These are phyloP conservation scores for Hypsopygia costalis DNA, from an alignment of 2,888 invertebrate species.

Conservation along the genomic window DNA sequence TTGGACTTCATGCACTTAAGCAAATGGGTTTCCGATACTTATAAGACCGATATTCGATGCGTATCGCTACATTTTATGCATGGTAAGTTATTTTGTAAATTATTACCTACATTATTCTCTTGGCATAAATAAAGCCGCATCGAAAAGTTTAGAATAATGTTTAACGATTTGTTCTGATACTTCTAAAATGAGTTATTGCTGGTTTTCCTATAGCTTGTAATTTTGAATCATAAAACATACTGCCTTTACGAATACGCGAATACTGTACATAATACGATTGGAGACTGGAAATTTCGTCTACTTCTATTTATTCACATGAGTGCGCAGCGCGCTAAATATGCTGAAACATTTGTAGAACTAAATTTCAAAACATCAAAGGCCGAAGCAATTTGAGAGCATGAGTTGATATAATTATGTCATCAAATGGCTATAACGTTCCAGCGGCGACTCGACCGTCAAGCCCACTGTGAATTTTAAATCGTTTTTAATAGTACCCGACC, in stretches of 20 bases:
- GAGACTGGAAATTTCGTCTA: not conserved
- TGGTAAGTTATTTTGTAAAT: slow-evolving; percentile 54
- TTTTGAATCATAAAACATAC: not conserved
- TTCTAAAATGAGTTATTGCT: slow-evolving; percentile 5
- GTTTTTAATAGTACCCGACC: slow-evolving; percentile 62
- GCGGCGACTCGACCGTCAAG: slow-evolving; percentile 50
- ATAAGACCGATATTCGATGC: slow-evolving; percentile 59
- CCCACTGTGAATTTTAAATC: slow-evolving; percentile 78
- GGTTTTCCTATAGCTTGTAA: slow-evolving; percentile 1
- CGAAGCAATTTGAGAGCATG: slow-evolving; percentile 45
- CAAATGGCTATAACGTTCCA: slow-evolving; percentile 58
- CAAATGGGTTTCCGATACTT: slow-evolving; percentile 79
- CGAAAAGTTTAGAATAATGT: slow-evolving; percentile 12
- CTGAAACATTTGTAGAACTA: slow-evolving; percentile 28
- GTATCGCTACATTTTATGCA: slow-evolving; percentile 60
- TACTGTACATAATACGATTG: too few species aligned
- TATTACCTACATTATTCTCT: slow-evolving; percentile 45
- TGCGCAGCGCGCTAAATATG: slow-evolving; percentile 14
- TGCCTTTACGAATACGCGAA: too few species aligned
- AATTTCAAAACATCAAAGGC: slow-evolving; percentile 58
- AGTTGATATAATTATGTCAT: slow-evolving; percentile 65
- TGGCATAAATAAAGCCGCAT: slow-evolving; percentile 28
- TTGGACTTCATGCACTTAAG: slow-evolving; percentile 77
- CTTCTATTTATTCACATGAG: slow-evolving; percentile 2
- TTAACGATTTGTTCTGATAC: slow-evolving; percentile 8